phyloP scores from a whole-genome alignment of 1,140 invertebrate species.

The Leguminivora glycinivorella region DNA sequence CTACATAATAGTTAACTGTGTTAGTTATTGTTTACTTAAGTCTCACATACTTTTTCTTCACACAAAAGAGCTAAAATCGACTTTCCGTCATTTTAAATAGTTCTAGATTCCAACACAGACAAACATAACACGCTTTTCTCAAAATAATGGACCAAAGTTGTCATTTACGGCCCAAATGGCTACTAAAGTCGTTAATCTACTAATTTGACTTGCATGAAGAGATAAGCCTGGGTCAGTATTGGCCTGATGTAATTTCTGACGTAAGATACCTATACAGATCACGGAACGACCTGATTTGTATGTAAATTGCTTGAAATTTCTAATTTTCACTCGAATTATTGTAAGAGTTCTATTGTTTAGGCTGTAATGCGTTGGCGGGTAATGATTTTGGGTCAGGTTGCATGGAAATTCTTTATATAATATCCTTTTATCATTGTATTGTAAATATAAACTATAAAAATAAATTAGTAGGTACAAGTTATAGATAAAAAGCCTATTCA shows the following conservation, averaged over 20 bases:
- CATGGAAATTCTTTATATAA: too few relatives aligned
- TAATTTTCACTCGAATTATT: constrained; percentile 3
- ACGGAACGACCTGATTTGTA: not conserved
- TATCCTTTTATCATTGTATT: too few relatives aligned
- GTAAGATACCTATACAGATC: not conserved
- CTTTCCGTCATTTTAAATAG: not conserved
- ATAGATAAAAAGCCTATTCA: too few relatives aligned
- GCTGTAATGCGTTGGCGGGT: not conserved
- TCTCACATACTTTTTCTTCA: not conserved
- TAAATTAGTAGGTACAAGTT: too few relatives aligned
- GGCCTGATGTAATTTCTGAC: not conserved
- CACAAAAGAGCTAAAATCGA: not conserved
- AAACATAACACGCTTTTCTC: not conserved
- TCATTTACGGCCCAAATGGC: not conserved
- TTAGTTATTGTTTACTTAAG: not conserved
- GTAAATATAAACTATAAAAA: too few relatives aligned
- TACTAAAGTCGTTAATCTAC: not conserved
- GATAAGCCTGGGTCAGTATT: not conserved
- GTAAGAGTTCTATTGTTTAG: not conserved
- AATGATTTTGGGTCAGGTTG: too few relatives aligned
- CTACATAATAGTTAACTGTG: not conserved
- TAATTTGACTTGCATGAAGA: constrained; percentile 1
- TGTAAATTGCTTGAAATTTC: not conserved
- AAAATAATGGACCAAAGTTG: not conserved
- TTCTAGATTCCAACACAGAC: not conserved